Percentiles rank a stretch among this genome's conserved stretches.
These are phyloP conservation scores for Amphibalanus amphitrite DNA, from an alignment of 1,140 invertebrate species.

Conservation along the genomic window DNA sequence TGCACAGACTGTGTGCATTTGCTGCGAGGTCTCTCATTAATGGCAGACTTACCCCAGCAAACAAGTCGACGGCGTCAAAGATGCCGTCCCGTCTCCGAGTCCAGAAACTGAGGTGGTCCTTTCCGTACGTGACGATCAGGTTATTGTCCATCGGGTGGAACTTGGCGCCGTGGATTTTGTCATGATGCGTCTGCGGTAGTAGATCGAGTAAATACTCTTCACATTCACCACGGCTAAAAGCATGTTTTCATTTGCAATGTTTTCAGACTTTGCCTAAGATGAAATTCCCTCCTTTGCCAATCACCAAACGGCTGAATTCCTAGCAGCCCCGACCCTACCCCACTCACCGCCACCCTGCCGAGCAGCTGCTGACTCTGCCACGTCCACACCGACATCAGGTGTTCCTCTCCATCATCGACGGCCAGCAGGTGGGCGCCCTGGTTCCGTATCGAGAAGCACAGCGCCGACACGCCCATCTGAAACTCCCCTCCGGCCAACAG, in stretches of 20 bases:
- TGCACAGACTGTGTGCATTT: no score
- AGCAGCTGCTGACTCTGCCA: slow-evolving; percentile 56
- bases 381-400: slow-evolving; percentile 71
- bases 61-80: slow-evolving; percentile 66
- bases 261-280: no score
- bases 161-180: slow-evolving; percentile 69
- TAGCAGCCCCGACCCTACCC: slow-evolving; percentile 8
- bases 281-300: no score
- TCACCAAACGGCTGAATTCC: no score
- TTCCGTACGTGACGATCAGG: slow-evolving; percentile 78
- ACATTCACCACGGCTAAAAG: no score
- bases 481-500: slow-evolving; percentile 83
- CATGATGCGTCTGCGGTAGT: slow-evolving; percentile 51
- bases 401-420: slow-evolving; percentile 64
- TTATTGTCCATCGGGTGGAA: slow-evolving; percentile 89
- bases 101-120: slow-evolving; percentile 84
- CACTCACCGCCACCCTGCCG: slow-evolving; percentile 68
- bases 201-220: no score
- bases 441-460: slow-evolving; percentile 58
- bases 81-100: slow-evolving; percentile 70
- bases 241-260: no score
- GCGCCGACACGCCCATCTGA: slow-evolving; percentile 68
- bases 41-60: slow-evolving; percentile 12
- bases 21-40: no score
- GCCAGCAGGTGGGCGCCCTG: slow-evolving; percentile 72